phyloP scores from a whole-genome alignment of 2,113 vertebrate species.

The Pipa parva region DNA sequence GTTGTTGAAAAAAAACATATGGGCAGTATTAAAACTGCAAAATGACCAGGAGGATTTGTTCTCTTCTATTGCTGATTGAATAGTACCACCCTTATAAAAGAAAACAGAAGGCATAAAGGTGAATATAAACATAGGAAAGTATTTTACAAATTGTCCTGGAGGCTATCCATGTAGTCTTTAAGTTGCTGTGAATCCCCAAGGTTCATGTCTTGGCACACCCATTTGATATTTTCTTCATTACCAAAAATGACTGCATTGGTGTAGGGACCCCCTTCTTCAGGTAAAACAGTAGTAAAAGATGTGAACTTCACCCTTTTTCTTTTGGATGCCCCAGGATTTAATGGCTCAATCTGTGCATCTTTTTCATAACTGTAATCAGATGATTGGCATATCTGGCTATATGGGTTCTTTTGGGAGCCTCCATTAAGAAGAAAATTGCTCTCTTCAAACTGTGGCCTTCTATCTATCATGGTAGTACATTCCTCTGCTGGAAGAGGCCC shows the following conservation, averaged over 20 bases:
- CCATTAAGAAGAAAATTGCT: conserved; percentile 90
- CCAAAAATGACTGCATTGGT: conserved; percentile 86
- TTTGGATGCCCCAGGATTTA: conserved; percentile 76
- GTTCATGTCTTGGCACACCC: conserved; percentile 95
- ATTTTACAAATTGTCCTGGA: conserved; percentile 94
- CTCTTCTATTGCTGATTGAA: conserved; percentile 62
- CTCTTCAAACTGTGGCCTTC: conserved; percentile 83
- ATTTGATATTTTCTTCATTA: conserved; percentile 90
- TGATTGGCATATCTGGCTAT: conserved; percentile 75
- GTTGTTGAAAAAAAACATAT: conserved; percentile 10
- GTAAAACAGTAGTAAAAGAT: conserved; percentile 88
- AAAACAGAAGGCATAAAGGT: conserved; percentile 81
- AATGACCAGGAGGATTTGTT: conserved; percentile 41
- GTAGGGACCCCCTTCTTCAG: conserved; percentile 81
- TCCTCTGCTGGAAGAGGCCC: conserved; percentile 72
- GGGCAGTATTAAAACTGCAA: conserved; percentile 3
- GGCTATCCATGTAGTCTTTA: conserved; percentile 93
- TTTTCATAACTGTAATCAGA: conserved; percentile 79
- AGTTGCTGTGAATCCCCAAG: conserved; percentile 83
- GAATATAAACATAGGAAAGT: conserved; percentile 68
- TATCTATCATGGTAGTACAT: conserved; percentile 81
- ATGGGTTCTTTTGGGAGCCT: conserved; percentile 74
- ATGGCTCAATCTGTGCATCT: conserved; percentile 70
- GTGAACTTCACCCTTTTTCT: conserved; percentile 95
- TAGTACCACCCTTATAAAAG: conserved; percentile 52